Evolutionary conservation across 2,797 vertebrate species (phyloP), one percentile per base, ranked within the genome.

Genomic region (Chiloscyllium punctatum): DNA sequence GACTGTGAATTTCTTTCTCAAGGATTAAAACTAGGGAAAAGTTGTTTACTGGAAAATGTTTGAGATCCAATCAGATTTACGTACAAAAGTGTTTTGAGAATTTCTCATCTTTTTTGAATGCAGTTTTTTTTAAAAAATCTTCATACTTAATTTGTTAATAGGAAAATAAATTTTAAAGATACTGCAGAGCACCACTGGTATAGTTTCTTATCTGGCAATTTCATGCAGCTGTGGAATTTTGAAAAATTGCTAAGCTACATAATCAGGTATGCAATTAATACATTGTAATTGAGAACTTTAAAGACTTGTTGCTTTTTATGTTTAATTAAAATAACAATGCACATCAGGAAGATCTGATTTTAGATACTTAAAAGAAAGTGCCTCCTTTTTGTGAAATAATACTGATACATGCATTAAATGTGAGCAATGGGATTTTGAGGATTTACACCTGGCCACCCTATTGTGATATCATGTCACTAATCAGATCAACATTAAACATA

Each of bases 1-100:
- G 37, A 53, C 48, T 72, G n/a, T 90, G 87, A 18, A 95, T 72
- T 96, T 96, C 97, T 97, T 97, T 96, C 96, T 96, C 88, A 96
- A 96, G 88, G 96, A 96, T 96, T 95, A 95, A 71, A 95, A 91
- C 95, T 97, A 97, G 96, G 97, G 95, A 21, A 95, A 77, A 72
- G 18, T 77, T 33, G 94, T 77, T 95, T 33, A 33, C 48, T 72
- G 72, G 30, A 74, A 94, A 51, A 53, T 94, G n/a, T 72, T 94
- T 72, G 92, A 51, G 23, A 66, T 69, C 90, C 25, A 57, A 23
- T 37, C 77, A 77, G 48, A 72, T 77, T 95, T 95, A 30, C 53
- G 48, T 95, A 57, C 51, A n/a, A 51, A 74, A 72, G n/a, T 48
- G 57, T 77, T 91, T 91, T 91, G 42, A 57, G 71, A 95, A 95